Evolutionary conservation across 2,113 vertebrate species (phyloP).

Genomic region (Pimephales promelas): DNA sequence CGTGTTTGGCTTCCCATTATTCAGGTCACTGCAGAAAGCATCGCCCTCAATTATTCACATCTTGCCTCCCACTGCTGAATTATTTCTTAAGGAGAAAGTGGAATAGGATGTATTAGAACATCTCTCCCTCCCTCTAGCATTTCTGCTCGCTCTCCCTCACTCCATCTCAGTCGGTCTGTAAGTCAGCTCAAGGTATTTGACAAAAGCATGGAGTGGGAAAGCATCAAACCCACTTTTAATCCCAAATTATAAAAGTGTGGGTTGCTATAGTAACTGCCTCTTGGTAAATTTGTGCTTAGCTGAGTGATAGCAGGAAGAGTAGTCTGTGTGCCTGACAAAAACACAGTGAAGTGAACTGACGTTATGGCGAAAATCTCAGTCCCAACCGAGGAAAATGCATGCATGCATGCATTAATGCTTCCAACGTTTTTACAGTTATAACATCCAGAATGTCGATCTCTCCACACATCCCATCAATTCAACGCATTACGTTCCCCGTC

Average conservation of each 20-base stretch:
- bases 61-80: constrained; percentile 76
- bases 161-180: constrained; percentile 38
- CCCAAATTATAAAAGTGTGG: constrained; percentile 66
- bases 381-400: constrained; percentile 61
- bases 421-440: constrained; percentile 38
- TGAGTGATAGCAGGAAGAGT: constrained; percentile 63
- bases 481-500: background rate
- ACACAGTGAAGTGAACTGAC: constrained; percentile 49
- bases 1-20: constrained; percentile 77
- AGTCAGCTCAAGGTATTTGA: constrained; percentile 8
- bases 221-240: constrained; percentile 70
- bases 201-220: constrained; percentile 43
- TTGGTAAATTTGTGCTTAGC: constrained; percentile 67
- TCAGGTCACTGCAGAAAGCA: constrained; percentile 82
- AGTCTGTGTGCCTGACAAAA: constrained; percentile 55
- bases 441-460: background rate
- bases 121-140: constrained; percentile 11
- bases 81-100: constrained; percentile 76
- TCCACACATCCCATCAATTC: constrained; percentile 4
- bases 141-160: constrained; percentile 14
- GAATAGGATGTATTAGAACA: constrained; percentile 71
- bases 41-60: constrained; percentile 75
- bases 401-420: constrained; percentile 54
- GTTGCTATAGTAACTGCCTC: constrained; percentile 71
- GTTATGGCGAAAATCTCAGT: constrained; percentile 58